Percentiles rank a stretch among this genome's conserved stretches.
Evolutionary conservation across 2,113 vertebrate genomes (phyloP).

Genomic region (Malurus melanocephalus): DNA sequence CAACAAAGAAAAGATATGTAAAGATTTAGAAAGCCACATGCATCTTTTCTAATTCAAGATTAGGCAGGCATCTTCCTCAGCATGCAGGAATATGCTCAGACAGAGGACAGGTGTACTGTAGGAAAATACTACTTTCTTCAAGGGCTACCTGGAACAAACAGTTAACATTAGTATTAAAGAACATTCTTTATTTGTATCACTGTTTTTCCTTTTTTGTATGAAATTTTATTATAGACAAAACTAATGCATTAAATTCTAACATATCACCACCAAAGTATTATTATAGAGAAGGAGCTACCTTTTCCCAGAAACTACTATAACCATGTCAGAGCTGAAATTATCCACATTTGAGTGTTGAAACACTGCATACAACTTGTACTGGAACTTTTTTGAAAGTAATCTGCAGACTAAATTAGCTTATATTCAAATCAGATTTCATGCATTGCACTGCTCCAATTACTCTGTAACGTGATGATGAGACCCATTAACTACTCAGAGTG

Average conservation of each 20-base stretch:
- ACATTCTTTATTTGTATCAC: not conserved
- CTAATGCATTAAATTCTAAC: not conserved
- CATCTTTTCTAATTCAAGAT: constrained; percentile 70
- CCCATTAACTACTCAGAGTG: not conserved
- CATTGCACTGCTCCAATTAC: not conserved
- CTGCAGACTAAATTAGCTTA: not conserved
- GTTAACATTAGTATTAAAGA: constrained; percentile 49
- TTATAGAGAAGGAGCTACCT: not conserved
- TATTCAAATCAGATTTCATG: not conserved
- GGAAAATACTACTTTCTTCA: constrained; percentile 59
- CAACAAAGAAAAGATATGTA: constrained; percentile 49
- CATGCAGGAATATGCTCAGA: constrained; percentile 60
- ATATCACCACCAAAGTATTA: not conserved
- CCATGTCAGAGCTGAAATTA: not conserved
- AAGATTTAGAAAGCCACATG: constrained; percentile 77
- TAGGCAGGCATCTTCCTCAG: constrained; percentile 67
- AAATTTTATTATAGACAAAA: not conserved
- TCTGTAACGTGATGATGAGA: not conserved
- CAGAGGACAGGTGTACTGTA: constrained; percentile 30
- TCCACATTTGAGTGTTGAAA: not conserved
- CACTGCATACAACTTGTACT: not conserved
- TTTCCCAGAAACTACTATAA: not conserved
- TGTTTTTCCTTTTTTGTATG: not conserved
- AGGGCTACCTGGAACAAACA: constrained; percentile 72
- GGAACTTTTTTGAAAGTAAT: not conserved